Percentiles rank a stretch among this genome's conserved stretches.
Conservation (phyloP, 2,113 vertebrate species). For the Antigone vipio region DNA sequence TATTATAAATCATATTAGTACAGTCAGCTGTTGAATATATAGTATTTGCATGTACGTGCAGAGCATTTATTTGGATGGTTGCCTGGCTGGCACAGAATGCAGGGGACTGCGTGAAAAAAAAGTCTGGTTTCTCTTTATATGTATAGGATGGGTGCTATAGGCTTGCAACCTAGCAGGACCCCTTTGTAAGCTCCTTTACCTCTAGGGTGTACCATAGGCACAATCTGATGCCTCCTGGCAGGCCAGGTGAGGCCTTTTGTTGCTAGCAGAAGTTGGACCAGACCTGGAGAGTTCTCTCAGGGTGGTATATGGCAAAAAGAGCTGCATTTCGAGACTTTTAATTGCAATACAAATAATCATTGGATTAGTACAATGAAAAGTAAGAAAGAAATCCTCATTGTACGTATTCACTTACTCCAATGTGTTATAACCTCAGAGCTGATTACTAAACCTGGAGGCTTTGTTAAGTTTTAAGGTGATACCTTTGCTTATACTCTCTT, state of each 20-base stretch:
- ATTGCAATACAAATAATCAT: background rate
- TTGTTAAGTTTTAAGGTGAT: background rate
- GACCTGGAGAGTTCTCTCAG: background rate
- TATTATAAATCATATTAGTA: conserved; percentile 61
- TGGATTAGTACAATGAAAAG: background rate
- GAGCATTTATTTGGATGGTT: conserved; percentile 44
- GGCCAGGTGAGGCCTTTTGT: background rate
- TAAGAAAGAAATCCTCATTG: background rate
- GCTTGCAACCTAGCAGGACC: background rate
- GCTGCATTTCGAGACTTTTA: background rate
- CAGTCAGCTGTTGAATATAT: conserved; percentile 54
- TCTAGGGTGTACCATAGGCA: background rate
- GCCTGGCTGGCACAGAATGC: conserved; percentile 16
- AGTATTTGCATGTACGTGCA: conserved; percentile 28
- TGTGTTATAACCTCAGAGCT: background rate
- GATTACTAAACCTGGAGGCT: background rate
- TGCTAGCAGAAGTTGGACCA: background rate
- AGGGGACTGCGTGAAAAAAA: background rate
- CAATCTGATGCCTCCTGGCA: background rate
- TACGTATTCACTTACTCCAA: background rate
- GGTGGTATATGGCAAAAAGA: background rate
- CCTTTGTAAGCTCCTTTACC: background rate
- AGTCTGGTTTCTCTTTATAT: background rate
- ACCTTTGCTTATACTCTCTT: background rate
- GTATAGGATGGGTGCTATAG: background rate